phyloP scores from a whole-genome alignment of 2,888 invertebrate species.

The Crossocerus cetratus region DNA sequence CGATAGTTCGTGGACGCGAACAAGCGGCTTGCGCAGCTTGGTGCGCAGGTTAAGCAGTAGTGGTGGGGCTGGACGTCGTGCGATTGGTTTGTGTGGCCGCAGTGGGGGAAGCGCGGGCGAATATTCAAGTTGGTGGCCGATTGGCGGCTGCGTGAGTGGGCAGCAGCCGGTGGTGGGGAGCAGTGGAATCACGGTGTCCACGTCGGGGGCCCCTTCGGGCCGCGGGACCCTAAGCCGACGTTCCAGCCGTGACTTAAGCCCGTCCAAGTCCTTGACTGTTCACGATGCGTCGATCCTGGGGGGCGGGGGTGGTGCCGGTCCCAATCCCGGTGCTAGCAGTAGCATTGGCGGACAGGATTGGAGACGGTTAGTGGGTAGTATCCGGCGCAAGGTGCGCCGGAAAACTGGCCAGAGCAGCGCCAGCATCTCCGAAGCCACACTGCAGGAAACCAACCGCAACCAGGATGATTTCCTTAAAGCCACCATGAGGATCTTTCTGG shows the following conservation, averaged over 20 bases:
- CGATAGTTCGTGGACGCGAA: conserved; percentile 31
- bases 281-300: conserved; percentile 51
- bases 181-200: conserved; percentile 70
- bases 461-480: conserved; percentile 85
- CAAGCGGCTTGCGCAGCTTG: conserved; percentile 57
- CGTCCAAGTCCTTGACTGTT: conserved; percentile 60
- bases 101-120: conserved; percentile 26
- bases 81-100: conserved; percentile 43
- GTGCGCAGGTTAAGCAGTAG: conserved; percentile 66
- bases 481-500: conserved; percentile 86
- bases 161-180: conserved; percentile 38
- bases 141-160: conserved; percentile 29
- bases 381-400: conserved; percentile 73
- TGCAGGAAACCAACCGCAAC: conserved; percentile 71
- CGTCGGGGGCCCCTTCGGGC: conserved; percentile 63
- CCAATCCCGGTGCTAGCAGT: conserved; percentile 46
- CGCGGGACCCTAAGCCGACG: conserved; percentile 70
- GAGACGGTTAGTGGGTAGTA: conserved; percentile 76
- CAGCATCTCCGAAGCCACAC: conserved; percentile 59
- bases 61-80: conserved; percentile 47
- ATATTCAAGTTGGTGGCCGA: conserved; percentile 20
- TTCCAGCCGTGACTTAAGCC: conserved; percentile 71
- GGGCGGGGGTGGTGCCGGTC: conserved; percentile 50
- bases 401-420: conserved; percentile 63
- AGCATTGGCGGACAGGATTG: conserved; percentile 70